phyloP scores from a whole-genome alignment of 2,888 invertebrate genomes.

The Drosophila aldrichi region DNA sequence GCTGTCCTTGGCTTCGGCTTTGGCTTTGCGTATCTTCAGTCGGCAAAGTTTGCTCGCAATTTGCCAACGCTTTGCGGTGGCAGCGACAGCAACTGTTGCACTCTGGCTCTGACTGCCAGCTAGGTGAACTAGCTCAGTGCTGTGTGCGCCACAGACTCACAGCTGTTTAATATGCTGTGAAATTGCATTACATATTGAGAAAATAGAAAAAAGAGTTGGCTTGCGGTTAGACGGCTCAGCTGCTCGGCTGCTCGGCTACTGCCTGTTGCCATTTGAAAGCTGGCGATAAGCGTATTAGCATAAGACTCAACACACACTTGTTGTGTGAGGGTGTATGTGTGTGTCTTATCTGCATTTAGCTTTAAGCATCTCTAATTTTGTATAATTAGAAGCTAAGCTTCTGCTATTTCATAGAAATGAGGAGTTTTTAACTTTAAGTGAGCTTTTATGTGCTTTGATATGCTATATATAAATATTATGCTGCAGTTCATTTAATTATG shows the following conservation, averaged over 20 bases:
- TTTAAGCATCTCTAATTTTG: conserved; percentile 3
- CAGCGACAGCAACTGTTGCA: conserved; percentile 56
- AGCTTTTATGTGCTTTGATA: neutral
- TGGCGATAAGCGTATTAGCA: conserved; percentile 74
- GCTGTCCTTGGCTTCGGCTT: neutral
- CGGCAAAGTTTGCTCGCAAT: conserved; percentile 53
- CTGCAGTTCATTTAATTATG: neutral
- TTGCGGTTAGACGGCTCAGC: conserved; percentile 4
- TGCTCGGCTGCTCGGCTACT: conserved; percentile 4
- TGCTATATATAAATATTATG: no score
- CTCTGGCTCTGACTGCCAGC: conserved; percentile 28
- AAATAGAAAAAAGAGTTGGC: conserved; percentile 54
- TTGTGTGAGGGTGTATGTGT: neutral
- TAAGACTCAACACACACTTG: conserved; percentile 18
- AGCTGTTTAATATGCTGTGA: conserved; percentile 78
- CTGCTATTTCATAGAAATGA: neutral
- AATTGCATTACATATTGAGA: conserved; percentile 74
- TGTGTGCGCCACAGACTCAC: conserved; percentile 56
- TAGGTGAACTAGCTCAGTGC: conserved; percentile 14
- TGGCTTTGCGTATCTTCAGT: conserved; percentile 22
- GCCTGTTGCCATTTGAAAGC: conserved; percentile 41
- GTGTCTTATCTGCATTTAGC: conserved; percentile 19
- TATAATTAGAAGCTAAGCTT: neutral
- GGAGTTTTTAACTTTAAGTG: neutral
- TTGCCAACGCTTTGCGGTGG: conserved; percentile 61